These are phyloP conservation scores for Nycticebus coucang DNA, from an alignment of 2,113 vertebrate genomes.

Conservation along the genomic window DNA sequence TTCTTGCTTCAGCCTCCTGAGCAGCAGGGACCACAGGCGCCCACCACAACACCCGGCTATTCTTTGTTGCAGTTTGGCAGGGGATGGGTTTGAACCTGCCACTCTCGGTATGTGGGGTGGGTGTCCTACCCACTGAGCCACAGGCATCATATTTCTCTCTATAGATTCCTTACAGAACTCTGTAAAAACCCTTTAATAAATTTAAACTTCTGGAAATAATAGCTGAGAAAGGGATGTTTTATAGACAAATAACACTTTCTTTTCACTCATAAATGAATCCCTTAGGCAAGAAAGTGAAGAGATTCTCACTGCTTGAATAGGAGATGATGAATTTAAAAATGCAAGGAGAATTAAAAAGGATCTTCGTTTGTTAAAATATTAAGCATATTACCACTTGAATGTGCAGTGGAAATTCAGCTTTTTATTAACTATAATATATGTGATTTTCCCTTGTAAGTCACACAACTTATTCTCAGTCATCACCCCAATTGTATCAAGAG, in stretches of 20 bases:
- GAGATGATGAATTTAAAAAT: not conserved
- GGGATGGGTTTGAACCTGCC: no score
- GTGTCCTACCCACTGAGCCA: no score
- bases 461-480: not conserved
- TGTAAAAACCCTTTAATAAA: not conserved
- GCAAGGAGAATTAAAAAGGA: not conserved
- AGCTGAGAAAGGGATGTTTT: not conserved
- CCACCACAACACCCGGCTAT: no score
- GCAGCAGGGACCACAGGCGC: no score
- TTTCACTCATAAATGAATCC: not conserved
- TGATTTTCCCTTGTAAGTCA: not conserved
- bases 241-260: not conserved
- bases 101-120: no score
- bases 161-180: not conserved
- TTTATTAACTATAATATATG: not conserved
- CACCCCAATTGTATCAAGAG: not conserved
- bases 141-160: not conserved
- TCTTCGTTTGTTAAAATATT: not conserved
- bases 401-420: not conserved
- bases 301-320: not conserved
- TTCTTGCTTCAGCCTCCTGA: no score
- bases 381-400: not conserved
- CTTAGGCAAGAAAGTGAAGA: not conserved
- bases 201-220: not conserved
- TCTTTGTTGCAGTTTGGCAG: no score